Percentiles rank a stretch among this genome's conserved stretches.
Conservation (phyloP, 2,113 vertebrate genomes). For the Athene cunicularia region DNA sequence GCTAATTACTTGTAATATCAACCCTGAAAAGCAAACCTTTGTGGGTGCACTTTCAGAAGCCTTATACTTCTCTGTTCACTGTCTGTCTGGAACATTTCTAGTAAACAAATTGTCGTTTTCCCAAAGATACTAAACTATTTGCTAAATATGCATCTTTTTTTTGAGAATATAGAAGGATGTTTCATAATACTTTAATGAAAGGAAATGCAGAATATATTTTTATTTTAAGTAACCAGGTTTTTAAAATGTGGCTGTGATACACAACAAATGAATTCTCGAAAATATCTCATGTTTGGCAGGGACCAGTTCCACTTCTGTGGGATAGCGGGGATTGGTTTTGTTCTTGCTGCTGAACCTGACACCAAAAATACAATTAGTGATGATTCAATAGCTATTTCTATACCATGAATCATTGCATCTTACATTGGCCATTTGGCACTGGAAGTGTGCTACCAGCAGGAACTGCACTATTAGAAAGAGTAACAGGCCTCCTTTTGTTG, state of each 20-base stretch:
- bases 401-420: neutral
- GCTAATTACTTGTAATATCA: slow-evolving; percentile 65
- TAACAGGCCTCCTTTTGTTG: neutral
- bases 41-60: slow-evolving; percentile 33
- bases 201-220: neutral
- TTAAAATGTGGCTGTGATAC: neutral
- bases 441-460: neutral
- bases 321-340: neutral
- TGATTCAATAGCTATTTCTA: neutral
- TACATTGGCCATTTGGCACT: neutral
- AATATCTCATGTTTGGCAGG: neutral
- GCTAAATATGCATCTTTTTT: neutral
- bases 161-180: neutral
- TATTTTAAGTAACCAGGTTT: neutral
- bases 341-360: neutral
- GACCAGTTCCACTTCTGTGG: neutral
- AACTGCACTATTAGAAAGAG: neutral
- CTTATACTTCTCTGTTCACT: slow-evolving; percentile 20
- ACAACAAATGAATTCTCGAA: neutral
- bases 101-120: slow-evolving; percentile 28
- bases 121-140: neutral
- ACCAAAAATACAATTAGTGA: neutral
- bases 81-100: slow-evolving; percentile 38
- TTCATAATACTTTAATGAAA: neutral
- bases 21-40: slow-evolving; percentile 52